phyloP scores from a whole-genome alignment of 64 coral and sea anemone species.

The Orbicella faveolata region DNA sequence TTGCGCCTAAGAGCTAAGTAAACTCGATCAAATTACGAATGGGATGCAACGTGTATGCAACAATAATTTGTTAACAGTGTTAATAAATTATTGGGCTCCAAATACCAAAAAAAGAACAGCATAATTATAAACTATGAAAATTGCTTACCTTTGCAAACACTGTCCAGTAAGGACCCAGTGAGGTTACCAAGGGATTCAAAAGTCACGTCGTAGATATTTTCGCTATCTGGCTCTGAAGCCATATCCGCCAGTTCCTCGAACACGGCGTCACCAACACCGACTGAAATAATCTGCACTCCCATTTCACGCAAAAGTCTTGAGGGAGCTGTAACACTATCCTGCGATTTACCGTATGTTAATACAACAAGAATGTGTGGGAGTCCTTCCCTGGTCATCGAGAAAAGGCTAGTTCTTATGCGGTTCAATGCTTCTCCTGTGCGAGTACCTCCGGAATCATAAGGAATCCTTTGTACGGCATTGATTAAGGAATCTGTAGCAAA shows the following conservation, averaged over 20 bases:
- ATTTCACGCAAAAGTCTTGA: neutral
- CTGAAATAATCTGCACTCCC: constrained; percentile 8
- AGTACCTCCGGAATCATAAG: neutral
- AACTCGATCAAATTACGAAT: too few relatives aligned
- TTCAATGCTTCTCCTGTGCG: neutral
- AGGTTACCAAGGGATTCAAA: neutral
- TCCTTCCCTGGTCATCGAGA: neutral
- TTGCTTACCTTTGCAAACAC: constrained; percentile 21
- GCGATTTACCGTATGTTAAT: constrained; percentile 9
- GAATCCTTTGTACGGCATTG: neutral
- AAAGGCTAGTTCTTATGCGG: neutral
- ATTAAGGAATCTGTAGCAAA: neutral
- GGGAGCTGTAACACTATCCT: constrained; percentile 3
- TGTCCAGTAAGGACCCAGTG: neutral
- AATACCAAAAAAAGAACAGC: too few relatives aligned
- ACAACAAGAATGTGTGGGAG: constrained; percentile 1
- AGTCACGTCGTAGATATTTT: neutral
- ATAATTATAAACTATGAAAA: neutral
- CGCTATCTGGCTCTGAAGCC: neutral
- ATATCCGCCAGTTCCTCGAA: constrained; percentile 4
- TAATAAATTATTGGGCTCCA: too few relatives aligned
- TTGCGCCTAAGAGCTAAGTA: too few relatives aligned
- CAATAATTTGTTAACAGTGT: too few relatives aligned
- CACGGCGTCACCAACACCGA: constrained; percentile 10
- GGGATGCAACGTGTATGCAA: too few relatives aligned